phyloP scores from a whole-genome alignment of 2,113 vertebrate genomes.

The Chunga burmeisteri region DNA sequence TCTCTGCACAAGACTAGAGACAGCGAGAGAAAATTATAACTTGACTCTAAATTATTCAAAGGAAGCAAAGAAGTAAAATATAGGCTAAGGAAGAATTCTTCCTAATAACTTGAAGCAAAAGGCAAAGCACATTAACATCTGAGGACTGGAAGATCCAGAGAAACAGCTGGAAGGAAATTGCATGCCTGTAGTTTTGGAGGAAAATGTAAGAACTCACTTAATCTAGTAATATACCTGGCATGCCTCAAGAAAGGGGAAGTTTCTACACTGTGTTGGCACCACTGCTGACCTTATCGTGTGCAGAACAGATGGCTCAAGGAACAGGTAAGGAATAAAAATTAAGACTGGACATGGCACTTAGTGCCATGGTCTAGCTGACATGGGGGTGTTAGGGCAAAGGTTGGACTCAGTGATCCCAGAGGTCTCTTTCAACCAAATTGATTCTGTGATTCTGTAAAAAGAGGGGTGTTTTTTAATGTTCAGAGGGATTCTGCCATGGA shows the following conservation, averaged over 20 bases:
- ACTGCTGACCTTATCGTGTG: neutral
- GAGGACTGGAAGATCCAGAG: neutral
- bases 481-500: neutral
- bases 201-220: neutral
- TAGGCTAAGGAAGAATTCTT: neutral
- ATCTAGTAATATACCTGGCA: neutral
- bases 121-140: neutral
- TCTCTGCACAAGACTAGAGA: neutral
- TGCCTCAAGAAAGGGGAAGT: neutral
- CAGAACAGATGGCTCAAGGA: neutral
- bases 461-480: neutral
- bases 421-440: too few species aligned
- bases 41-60: slow-evolving; percentile 1
- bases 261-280: neutral
- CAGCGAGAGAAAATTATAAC: neutral
- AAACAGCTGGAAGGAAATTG: neutral
- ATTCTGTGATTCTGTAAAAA: too few species aligned
- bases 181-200: neutral
- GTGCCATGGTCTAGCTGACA: too few species aligned
- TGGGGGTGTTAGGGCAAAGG: too few species aligned
- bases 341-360: too few species aligned
- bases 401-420: too few species aligned
- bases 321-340: neutral
- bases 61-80: slow-evolving; percentile 21
- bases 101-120: neutral